These are phyloP conservation scores for Calliscelio sp. DNA, from an alignment of 2,888 invertebrate genomes.

Conservation along the genomic window DNA sequence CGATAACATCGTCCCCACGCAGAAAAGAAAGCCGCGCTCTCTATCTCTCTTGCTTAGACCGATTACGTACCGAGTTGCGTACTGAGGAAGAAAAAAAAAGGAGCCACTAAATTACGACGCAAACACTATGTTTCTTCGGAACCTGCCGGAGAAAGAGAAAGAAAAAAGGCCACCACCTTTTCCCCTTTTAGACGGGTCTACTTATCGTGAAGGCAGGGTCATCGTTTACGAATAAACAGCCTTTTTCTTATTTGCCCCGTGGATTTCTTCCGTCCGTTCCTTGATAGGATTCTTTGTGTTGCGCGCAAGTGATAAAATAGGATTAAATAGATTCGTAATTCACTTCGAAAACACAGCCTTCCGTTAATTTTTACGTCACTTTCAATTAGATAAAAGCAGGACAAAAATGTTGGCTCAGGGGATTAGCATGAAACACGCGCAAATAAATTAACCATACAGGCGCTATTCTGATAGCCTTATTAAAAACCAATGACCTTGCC, in stretches of 20 bases:
- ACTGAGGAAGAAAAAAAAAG: slow-evolving; percentile 46
- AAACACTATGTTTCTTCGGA: slow-evolving; percentile 78
- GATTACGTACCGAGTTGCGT: slow-evolving; percentile 57
- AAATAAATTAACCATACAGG: slow-evolving; percentile 51
- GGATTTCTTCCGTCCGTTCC: slow-evolving; percentile 57
- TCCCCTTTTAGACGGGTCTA: slow-evolving; percentile 46
- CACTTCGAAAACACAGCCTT: slow-evolving; percentile 25
- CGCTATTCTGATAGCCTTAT: slow-evolving; percentile 46
- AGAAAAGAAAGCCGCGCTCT: slow-evolving; percentile 30
- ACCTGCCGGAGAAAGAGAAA: slow-evolving; percentile 79
- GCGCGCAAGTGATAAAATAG: slow-evolving; percentile 50
- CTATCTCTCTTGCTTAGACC: slow-evolving; percentile 39
- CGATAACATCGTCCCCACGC: slow-evolving; percentile 63
- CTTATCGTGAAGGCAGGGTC: slow-evolving; percentile 58
- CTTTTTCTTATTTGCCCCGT: slow-evolving; percentile 57
- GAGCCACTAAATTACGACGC: slow-evolving; percentile 59
- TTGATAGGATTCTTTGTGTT: slow-evolving; percentile 60
- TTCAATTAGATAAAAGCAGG: slow-evolving; percentile 48
- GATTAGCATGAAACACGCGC: slow-evolving; percentile 32
- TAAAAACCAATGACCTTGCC: slow-evolving; percentile 54
- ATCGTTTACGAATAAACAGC: slow-evolving; percentile 65
- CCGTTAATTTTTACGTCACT: slow-evolving; percentile 42
- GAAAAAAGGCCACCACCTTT: slow-evolving; percentile 35
- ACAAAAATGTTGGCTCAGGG: slow-evolving; percentile 10
- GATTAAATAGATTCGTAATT: slow-evolving; percentile 59